A percentile compares a stretch with the other conserved stretches of the same genome.
Evolutionary conservation across 1,140 invertebrate species (phyloP).

Genomic region (Samia ricini): DNA sequence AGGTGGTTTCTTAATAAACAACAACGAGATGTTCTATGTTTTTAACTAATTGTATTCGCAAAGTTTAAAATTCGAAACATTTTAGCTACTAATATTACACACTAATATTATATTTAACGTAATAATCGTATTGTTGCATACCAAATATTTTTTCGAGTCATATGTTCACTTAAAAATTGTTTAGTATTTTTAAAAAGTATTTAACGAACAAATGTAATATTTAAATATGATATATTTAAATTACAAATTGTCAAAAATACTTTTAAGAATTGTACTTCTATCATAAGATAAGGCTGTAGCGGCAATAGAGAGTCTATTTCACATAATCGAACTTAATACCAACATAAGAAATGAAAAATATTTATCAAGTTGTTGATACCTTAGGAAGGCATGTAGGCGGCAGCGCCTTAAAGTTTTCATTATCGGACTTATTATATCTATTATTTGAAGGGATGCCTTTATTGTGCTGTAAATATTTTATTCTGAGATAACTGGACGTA

Average conservation of each 20-base stretch:
- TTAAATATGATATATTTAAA: no score
- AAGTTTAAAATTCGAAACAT: not conserved
- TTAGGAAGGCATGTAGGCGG: constrained; percentile 10
- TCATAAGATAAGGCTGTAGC: no score
- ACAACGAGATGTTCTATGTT: constrained; percentile 3
- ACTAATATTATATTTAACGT: no score
- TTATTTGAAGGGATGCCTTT: constrained; percentile 64
- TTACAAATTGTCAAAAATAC: no score
- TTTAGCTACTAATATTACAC: not conserved
- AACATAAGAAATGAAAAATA: not conserved
- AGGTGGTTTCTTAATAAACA: constrained; percentile 22
- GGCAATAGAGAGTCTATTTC: no score
- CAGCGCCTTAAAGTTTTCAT: constrained; percentile 37
- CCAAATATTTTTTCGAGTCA: no score
- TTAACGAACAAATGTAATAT: no score
- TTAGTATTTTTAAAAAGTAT: no score
- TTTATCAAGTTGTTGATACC: constrained; percentile 3
- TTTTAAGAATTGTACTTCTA: no score
- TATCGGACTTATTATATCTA: constrained; percentile 66
- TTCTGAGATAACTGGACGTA: constrained; percentile 55
- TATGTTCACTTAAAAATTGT: no score
- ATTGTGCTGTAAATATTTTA: constrained; percentile 74
- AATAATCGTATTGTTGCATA: no score
- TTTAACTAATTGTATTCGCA: constrained; percentile 9
- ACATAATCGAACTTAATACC: not conserved